phyloP scores from a whole-genome alignment of 1,140 invertebrate species.

The Psix sp. region DNA sequence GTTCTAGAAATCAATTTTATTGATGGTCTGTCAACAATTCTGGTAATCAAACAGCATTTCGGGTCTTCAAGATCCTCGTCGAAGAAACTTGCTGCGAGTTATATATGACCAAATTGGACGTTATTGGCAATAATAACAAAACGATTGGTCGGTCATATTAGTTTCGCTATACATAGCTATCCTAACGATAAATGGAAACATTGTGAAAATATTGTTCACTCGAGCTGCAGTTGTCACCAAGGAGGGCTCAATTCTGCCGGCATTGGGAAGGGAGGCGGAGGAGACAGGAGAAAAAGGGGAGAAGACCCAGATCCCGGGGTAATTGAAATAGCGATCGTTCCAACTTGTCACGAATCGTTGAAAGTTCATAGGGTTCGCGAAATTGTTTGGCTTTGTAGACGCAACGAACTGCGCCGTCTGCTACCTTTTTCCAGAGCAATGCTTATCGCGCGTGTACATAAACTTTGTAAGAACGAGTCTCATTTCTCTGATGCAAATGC shows the following conservation, averaged over 20 bases:
- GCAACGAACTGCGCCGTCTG: conserved; percentile 3
- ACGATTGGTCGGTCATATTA: conserved; percentile 53
- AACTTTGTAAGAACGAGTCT: conserved; percentile 19
- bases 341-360: conserved; percentile 39
- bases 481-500: conserved; percentile 31
- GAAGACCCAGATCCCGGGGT: conserved; percentile 23
- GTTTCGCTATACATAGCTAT: conserved; percentile 54
- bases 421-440: conserved; percentile 9
- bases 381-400: conserved; percentile 31
- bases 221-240: conserved; percentile 52
- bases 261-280: conserved; percentile 4
- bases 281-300: background rate
- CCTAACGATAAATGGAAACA: conserved; percentile 59
- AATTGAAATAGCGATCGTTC: conserved; percentile 52
- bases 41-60: conserved; percentile 16
- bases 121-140: conserved; percentile 59
- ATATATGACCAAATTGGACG: conserved; percentile 48
- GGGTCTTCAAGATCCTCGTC: conserved; percentile 37
- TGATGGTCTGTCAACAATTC: conserved; percentile 9
- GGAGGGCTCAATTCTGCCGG: conserved; percentile 27
- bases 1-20: background rate
- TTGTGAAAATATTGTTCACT: conserved; percentile 57
- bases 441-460: conserved; percentile 28
- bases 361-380: conserved; percentile 44
- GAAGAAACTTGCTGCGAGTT: conserved; percentile 33